These are phyloP conservation scores for Nannoperca obscura DNA, from an alignment of 2,797 vertebrate species.

Conservation along the genomic window DNA sequence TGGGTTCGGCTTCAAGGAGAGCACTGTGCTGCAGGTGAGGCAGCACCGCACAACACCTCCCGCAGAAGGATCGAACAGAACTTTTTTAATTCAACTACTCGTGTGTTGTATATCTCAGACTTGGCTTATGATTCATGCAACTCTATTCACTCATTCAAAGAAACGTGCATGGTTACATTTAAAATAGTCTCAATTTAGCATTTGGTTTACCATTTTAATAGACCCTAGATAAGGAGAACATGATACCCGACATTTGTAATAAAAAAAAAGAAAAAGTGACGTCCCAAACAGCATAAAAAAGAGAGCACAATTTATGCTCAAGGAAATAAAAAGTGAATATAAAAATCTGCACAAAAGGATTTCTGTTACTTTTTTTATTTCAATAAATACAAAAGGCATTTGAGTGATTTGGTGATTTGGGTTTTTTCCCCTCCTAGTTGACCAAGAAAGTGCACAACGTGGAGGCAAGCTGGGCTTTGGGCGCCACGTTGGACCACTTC, in stretches of 20 bases:
- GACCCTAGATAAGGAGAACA: background rate
- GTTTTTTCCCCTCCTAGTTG: constrained; percentile 80
- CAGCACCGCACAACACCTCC: background rate
- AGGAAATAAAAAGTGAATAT: background rate
- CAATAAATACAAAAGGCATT: constrained; percentile 79
- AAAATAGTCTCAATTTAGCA: background rate
- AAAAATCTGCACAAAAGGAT: constrained; percentile 9
- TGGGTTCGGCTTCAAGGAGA: constrained; percentile 94
- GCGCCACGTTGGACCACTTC: constrained; percentile 92
- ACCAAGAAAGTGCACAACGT: constrained; percentile 96
- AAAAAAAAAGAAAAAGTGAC: background rate
- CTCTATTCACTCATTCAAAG: background rate
- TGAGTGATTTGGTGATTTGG: constrained; percentile 64
- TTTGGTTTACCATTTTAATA: background rate
- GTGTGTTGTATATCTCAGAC: background rate
- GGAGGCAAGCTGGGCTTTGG: constrained; percentile 97
- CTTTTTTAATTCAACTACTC: background rate
- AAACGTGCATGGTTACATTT: background rate
- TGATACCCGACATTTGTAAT: background rate
- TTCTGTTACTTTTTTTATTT: constrained; percentile 66
- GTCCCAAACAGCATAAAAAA: background rate
- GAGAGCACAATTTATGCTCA: background rate
- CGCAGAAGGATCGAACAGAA: background rate
- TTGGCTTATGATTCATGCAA: background rate
- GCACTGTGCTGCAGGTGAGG: constrained; percentile 89